Evolutionary conservation across 2,797 vertebrate genomes (phyloP).

Genomic region (Notolepis coatsorum): DNA sequence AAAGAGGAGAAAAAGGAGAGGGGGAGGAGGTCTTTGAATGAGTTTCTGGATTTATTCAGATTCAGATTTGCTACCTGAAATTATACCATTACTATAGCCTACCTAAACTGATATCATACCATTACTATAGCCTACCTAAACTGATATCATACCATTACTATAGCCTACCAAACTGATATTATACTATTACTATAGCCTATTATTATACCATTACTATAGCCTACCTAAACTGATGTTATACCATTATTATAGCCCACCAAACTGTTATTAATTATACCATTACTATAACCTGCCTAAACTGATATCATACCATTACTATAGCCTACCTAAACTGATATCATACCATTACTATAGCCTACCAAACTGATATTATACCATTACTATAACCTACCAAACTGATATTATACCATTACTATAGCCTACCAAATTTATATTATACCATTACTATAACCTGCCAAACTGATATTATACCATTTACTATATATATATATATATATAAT

Average conservation of each 20-base stretch:
- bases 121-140: not conserved
- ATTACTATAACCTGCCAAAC: no score
- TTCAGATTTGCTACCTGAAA: no score
- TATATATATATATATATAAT: no score
- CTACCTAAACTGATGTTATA: not conserved
- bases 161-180: not conserved
- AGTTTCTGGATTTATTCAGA: no score
- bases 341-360: not conserved
- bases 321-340: not conserved
- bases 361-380: no score
- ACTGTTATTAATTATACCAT: not conserved
- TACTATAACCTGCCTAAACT: not conserved
- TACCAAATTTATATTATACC: no score
- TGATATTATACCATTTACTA: no score
- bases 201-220: not conserved
- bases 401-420: no score
- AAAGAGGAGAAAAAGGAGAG: constrained; percentile 32
- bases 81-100: no score
- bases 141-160: not conserved
- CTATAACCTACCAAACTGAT: no score
- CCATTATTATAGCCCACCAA: not conserved
- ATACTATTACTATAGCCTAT: not conserved
- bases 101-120: not conserved
- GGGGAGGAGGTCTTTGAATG: not conserved
- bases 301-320: not conserved